These are phyloP conservation scores for Nansenia antarctica DNA, from an alignment of 2,113 vertebrate genomes.

Conservation along the genomic window DNA sequence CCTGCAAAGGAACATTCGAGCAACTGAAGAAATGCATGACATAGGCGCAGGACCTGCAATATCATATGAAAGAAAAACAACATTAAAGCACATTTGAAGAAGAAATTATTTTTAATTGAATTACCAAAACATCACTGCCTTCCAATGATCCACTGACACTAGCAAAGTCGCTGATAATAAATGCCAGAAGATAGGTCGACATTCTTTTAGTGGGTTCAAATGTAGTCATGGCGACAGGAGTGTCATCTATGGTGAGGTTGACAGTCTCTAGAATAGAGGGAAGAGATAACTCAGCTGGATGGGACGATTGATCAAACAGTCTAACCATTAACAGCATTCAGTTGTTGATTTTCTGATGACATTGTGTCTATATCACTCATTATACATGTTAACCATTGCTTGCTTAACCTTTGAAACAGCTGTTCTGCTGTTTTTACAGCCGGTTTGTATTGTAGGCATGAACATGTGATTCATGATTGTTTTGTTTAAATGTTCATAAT, in stretches of 20 bases:
- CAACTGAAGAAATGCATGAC: too few species aligned
- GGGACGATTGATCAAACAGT: background rate
- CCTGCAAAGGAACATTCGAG: slow-evolving; percentile 78
- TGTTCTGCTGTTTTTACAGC: too few species aligned
- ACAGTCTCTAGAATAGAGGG: slow-evolving; percentile 40
- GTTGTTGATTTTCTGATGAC: background rate
- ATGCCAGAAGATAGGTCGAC: slow-evolving; percentile 94
- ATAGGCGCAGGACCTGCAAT: too few species aligned
- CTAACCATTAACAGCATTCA: slow-evolving; percentile 9
- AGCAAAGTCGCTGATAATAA: slow-evolving; percentile 83
- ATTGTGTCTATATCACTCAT: background rate
- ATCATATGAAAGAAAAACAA: too few species aligned
- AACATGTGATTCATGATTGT: background rate
- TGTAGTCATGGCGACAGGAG: slow-evolving; percentile 43
- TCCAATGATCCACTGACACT: accelerated
- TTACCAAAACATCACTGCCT: slow-evolving; percentile 56
- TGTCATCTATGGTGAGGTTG: accelerated
- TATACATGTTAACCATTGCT: too few species aligned
- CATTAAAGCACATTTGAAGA: too few species aligned
- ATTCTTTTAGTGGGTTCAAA: slow-evolving; percentile 81
- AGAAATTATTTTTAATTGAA: background rate
- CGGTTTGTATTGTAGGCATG: too few species aligned
- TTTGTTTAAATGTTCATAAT: too few species aligned
- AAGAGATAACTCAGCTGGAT: background rate
- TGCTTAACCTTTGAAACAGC: too few species aligned